A percentile compares a stretch with the other conserved stretches of the same genome.
Evolutionary conservation across 2,797 vertebrate genomes (phyloP).

Genomic region (Sebastes elongatus): DNA sequence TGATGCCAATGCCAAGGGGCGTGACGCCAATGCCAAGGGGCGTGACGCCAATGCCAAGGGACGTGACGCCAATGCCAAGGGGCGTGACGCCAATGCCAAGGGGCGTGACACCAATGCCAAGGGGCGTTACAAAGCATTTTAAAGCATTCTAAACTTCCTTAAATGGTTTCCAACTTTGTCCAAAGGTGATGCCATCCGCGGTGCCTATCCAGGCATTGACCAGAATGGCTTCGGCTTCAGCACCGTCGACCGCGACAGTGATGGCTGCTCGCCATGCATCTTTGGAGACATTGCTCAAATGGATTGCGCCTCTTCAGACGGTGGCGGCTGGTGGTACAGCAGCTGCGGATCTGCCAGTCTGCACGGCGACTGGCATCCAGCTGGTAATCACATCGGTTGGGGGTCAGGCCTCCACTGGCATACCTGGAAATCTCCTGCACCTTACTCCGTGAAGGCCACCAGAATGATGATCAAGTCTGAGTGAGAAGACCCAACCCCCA

Average conservation of each 20-base stretch:
- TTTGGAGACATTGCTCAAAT: constrained; percentile 45
- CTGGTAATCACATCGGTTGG: constrained; percentile 43
- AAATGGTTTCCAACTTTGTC: neutral
- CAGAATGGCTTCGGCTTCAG: constrained; percentile 78
- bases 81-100: too few species aligned
- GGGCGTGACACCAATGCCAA: too few species aligned
- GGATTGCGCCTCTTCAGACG: neutral
- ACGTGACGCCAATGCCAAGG: too few species aligned
- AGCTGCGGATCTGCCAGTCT: constrained; percentile 71
- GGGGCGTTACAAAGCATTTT: neutral
- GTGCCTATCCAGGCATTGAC: constrained; percentile 23
- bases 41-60: too few species aligned
- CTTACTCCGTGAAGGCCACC: constrained; percentile 67
- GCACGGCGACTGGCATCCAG: constrained; percentile 65
- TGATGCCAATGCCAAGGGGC: too few species aligned
- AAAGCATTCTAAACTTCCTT: neutral
- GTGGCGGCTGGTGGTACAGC: constrained; percentile 78
- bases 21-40: too few species aligned
- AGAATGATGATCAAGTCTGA: constrained; percentile 74
- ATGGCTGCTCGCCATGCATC: constrained; percentile 68
- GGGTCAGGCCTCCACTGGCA: constrained; percentile 56
- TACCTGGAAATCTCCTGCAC: constrained; percentile 49
- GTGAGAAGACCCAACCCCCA: neutral
- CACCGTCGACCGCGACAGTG: constrained; percentile 65
- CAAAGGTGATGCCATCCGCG: constrained; percentile 70